Base-by-base conservation (phyloP, 2,113 vertebrate genomes). In the Dasypus novemcinctus region DNA sequence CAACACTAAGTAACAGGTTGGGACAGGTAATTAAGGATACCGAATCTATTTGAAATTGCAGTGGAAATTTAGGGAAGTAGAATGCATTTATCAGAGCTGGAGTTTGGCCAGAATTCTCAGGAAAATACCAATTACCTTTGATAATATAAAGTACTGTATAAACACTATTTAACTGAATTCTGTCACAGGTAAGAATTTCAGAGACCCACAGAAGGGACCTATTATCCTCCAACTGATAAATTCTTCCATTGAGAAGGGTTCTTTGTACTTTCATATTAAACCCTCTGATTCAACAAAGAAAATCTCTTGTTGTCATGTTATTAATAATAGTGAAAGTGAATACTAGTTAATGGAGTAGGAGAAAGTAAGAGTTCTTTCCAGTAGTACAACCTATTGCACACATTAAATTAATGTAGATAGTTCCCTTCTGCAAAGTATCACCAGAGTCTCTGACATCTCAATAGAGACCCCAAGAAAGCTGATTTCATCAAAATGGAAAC, bases 81-180 rank as follows among this genome's bases (percentile, higher is more conserved):
- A 98, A 98, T 96, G 36, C 96, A 96, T 97, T 98, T 97, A 97
- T 95, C 92, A 93, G 4, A 87, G 90, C 95, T 97, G 96, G 95
- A 97, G 97, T 83, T 92, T 90, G 54, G 91, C 96, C 92, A 95
- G 21, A 27, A 93, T 94, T 95, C 93, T 93, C 76, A 54, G 68
- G 87, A 97, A 98, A 96, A 91, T 2, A 94, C 85, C 69, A 85
- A 94, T 95, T 97, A 94, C 78, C 46, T 95, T 96, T 95, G 88
- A 94, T 93, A 95, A 93, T 84, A 97, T 95, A 97, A 94, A 90
- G 59, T 64, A 64, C 59, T 59, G 95, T 29, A 89, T n/a, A 97
- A 97, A 96, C 29, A 92, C 25, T 57, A 85, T 94, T 95, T 92
- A 98, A 97, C 27, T 92, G 64, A 82, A 94, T 86, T 98, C 92